Base-by-base conservation (phyloP, 2,797 vertebrate genomes). In the Myotis planiceps region DNA sequence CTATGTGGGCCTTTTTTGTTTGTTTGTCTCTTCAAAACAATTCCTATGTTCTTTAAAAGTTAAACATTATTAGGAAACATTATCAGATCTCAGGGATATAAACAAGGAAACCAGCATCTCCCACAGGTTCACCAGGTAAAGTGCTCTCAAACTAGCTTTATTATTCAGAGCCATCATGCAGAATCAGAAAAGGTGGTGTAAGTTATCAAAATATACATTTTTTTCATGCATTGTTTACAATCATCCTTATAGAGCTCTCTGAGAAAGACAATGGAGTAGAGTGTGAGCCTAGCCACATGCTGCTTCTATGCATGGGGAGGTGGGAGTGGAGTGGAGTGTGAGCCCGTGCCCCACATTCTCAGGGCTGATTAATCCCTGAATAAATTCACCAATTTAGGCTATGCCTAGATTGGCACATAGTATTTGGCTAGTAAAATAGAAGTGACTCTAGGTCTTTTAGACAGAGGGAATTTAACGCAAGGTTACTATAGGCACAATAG, bases 381-480 rank as follows among this genome's bases (percentile, higher is more conserved):
- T 23, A 87, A 80, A 80, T 58, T 76, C 12, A 72, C 1, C 60
- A 53, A 25, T 5, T 79, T 65, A 58, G 45, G 21, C 25, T 78
- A n/a, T n/a, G 1, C 2, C 5, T n/a, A 3, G 10, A 6, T 27
- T 78, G 27, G 21, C 27, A 82, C n/a, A 29, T 9, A 89, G 37
- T 14, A 23, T 71, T 96, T 90, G 10, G 7, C 25, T 81, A 37
- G 49, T 47, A 86, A 88, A 75, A 58, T 1, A 71, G 32, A 94
- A 93, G 76, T 1, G 16, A 82, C 8, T 65, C 19, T 80, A 58
- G 18, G 6, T 88, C 21, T 85, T 60, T 88, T 53, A 90, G 49
- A 79, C 1, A 55, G 32, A 90, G 13, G 2, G 1, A 85, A 18
- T 76, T 85, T 85, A 86, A 83, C 63, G 85, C 25, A 85, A 81